Evolutionary conservation across 2,113 vertebrate genomes (phyloP).

Genomic region (Marmota flaviventris): DNA sequence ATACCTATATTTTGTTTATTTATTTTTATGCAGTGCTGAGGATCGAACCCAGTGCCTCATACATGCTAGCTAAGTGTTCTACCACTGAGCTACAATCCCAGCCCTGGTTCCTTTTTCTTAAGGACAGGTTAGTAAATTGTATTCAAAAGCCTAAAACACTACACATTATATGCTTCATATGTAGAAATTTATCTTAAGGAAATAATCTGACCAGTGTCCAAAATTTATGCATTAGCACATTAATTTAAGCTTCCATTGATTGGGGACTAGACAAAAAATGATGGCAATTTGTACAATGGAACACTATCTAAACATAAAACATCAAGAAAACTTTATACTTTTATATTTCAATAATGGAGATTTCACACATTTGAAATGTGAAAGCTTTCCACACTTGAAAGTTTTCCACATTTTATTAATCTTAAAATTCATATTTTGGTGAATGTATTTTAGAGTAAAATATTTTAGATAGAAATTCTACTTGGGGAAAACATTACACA

Average conservation of each 20-base stretch:
- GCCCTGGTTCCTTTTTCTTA: background rate
- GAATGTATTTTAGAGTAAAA: background rate
- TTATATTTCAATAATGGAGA: background rate
- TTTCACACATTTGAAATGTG: constrained; percentile 29
- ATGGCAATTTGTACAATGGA: background rate
- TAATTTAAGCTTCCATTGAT: constrained; percentile 15
- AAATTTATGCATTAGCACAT: background rate
- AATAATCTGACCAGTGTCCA: background rate
- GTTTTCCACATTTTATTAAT: background rate
- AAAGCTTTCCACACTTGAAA: background rate
- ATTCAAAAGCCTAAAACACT: background rate
- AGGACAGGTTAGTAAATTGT: background rate
- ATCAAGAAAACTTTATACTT: background rate
- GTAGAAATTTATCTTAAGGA: constrained; percentile 10
- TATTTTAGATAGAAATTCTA: constrained; percentile 46
- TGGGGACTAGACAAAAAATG: background rate
- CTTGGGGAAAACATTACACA: background rate
- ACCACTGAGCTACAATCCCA: too few species aligned
- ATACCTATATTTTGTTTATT: too few species aligned
- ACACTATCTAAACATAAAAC: background rate
- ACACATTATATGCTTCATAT: background rate
- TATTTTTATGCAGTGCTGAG: too few species aligned
- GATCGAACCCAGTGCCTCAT: too few species aligned
- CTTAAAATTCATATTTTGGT: constrained; percentile 36
- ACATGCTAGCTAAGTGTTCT: too few species aligned